phyloP scores from a whole-genome alignment of 2,888 invertebrate genomes.

The Syritta pipiens region DNA sequence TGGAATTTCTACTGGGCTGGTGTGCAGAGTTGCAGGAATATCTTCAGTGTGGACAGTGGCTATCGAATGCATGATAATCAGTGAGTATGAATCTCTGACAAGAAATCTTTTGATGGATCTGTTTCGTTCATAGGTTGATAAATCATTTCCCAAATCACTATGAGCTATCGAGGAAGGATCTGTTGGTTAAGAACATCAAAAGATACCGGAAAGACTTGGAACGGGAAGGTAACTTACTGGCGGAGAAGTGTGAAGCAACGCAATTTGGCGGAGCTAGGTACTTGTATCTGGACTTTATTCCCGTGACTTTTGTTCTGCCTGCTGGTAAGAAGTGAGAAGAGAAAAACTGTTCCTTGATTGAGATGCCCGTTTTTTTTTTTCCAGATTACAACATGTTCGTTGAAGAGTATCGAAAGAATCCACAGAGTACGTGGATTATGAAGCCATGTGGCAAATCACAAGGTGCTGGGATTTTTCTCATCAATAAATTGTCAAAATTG shows the following conservation, averaged over 20 bases:
- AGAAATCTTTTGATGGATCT: not conserved
- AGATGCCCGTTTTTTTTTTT: not conserved
- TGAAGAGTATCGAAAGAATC: constrained; percentile 95
- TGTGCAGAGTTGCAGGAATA: constrained; percentile 92
- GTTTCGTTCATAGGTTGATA: constrained; percentile 83
- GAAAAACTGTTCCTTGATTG: not conserved
- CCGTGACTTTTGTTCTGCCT: constrained; percentile 95
- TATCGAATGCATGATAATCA: constrained; percentile 96
- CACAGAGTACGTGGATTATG: constrained; percentile 98
- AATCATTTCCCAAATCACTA: constrained; percentile 98
- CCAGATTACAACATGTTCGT: constrained; percentile 97
- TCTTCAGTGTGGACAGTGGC: constrained; percentile 95
- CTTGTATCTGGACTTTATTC: constrained; percentile 93
- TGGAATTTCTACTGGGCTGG: constrained; percentile 99
- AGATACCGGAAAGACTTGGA: constrained; percentile 95
- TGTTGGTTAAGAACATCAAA: constrained; percentile 97
- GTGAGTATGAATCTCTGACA: constrained; percentile 79
- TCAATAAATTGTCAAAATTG: constrained; percentile 95
- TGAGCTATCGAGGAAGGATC: constrained; percentile 96
- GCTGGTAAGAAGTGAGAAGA: constrained; percentile 80
- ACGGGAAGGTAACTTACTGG: constrained; percentile 91
- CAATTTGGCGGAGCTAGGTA: constrained; percentile 85
- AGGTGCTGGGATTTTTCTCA: constrained; percentile 96
- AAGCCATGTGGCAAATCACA: constrained; percentile 97
- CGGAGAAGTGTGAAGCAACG: constrained; percentile 84